Conservation (phyloP, 2,888 invertebrate genomes). For the Entomobrya proxima region DNA sequence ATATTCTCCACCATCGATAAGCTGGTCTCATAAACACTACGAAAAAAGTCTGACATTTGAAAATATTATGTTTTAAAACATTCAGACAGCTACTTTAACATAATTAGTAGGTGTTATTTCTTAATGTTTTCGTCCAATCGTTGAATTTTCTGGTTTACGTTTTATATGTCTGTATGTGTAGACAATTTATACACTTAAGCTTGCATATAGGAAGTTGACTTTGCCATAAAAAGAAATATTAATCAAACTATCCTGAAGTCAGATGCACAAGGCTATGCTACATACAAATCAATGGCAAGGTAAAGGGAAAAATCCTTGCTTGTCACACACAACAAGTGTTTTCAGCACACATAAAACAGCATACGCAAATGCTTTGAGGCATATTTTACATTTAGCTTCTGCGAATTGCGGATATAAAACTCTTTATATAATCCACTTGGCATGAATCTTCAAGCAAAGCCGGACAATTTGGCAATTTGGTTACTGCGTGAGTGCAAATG, state of each 20-base stretch:
- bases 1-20: no score
- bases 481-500: background rate
- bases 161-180: no score
- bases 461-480: background rate
- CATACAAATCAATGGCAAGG: slow-evolving; percentile 41
- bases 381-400: no score
- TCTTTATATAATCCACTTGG: background rate
- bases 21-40: no score
- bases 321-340: slow-evolving; percentile 41
- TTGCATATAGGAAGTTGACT: background rate
- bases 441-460: background rate
- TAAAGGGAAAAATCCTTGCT: slow-evolving; percentile 56
- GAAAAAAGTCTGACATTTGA: no score
- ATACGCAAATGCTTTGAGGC: no score
- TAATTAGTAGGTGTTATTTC: no score
- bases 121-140: no score
- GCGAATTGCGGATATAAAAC: no score
- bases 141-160: no score
- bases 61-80: no score
- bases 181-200: background rate
- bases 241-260: slow-evolving; percentile 21
- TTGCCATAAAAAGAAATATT: background rate
- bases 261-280: background rate
- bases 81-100: no score
- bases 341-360: background rate